These are phyloP conservation scores for Mormoops blainvillei DNA, from an alignment of 2,113 vertebrate species.

Conservation along the genomic window DNA sequence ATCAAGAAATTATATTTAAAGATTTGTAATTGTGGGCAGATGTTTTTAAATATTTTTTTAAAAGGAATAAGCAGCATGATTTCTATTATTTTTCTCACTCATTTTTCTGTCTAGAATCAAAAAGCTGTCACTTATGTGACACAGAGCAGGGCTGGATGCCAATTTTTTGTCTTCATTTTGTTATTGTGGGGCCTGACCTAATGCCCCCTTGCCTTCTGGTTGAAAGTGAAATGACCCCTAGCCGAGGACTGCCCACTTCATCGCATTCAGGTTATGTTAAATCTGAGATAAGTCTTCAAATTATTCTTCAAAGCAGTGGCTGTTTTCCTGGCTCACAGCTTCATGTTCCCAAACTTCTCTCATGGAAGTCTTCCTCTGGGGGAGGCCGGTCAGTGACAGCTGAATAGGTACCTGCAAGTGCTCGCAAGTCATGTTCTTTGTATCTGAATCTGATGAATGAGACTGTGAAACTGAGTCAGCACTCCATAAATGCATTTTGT, in stretches of 20 bases:
- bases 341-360: accelerated
- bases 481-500: too few species aligned
- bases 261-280: accelerated
- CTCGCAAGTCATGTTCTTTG: accelerated
- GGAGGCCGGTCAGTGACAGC: accelerated
- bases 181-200: not conserved
- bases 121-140: not conserved
- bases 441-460: accelerated
- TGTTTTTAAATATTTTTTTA: not conserved
- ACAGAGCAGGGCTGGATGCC: not conserved
- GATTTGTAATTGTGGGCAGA: too few species aligned
- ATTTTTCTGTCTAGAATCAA: not conserved
- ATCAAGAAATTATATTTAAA: too few species aligned
- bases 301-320: not conserved
- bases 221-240: too few species aligned
- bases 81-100: not conserved
- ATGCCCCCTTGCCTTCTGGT: accelerated
- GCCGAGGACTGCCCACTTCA: too few species aligned
- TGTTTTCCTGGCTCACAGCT: not conserved
- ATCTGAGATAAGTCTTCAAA: not conserved
- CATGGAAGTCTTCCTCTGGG: too few species aligned
- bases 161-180: not conserved
- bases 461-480: not conserved
- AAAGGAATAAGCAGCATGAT: too few species aligned
- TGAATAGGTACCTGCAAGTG: accelerated